phyloP scores from a whole-genome alignment of 1,140 invertebrate species.

The Campoletis sonorensis region DNA sequence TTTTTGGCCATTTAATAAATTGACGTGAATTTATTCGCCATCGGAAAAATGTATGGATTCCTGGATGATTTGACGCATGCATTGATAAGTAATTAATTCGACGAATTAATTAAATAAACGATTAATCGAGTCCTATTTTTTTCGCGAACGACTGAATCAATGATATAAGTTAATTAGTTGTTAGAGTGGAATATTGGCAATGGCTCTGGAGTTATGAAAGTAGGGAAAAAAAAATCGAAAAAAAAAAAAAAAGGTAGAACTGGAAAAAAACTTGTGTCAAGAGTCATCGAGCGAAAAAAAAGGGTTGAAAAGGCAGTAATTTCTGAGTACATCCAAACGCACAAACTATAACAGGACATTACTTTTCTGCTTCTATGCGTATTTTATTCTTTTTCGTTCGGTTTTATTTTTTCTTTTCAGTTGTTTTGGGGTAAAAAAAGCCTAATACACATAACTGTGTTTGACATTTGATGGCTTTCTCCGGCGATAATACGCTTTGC shows the following conservation, averaged over 20 bases:
- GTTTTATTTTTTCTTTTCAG: too few species aligned
- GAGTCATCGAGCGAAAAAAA: neutral
- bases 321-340: neutral
- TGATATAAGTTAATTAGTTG: too few species aligned
- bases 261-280: neutral
- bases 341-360: constrained; percentile 9
- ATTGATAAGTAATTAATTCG: neutral
- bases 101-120: neutral
- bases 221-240: neutral
- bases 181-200: too few species aligned
- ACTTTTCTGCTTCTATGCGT: neutral
- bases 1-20: neutral
- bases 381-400: neutral
- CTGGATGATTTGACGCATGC: neutral
- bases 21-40: too few species aligned
- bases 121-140: neutral
- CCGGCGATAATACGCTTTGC: constrained; percentile 14
- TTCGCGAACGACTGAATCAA: neutral
- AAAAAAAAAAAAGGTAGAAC: neutral
- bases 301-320: neutral
- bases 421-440: too few species aligned
- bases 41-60: too few species aligned
- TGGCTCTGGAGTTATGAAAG: neutral
- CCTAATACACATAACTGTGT: too few species aligned
- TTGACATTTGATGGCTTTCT: neutral